These are phyloP conservation scores for Regulus satrapa DNA, from an alignment of 2,113 vertebrate species.

Conservation along the genomic window DNA sequence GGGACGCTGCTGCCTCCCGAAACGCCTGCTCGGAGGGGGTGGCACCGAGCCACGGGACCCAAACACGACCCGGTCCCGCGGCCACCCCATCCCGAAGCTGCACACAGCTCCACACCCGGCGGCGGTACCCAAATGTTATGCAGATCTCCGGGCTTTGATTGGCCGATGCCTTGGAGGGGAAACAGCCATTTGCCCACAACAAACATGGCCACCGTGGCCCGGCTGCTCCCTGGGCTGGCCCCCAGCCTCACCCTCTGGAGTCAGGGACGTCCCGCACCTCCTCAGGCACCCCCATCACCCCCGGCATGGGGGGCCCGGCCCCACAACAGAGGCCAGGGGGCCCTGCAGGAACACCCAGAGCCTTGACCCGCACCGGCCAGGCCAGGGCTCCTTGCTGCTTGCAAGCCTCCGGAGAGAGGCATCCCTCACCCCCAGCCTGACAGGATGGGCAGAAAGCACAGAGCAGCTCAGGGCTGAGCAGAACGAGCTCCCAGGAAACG, in stretches of 20 bases:
- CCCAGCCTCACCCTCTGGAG: not conserved
- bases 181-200: not conserved
- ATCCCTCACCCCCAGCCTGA: not conserved
- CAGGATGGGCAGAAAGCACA: not conserved
- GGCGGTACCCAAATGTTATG: not conserved
- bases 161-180: not conserved
- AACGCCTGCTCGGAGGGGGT: accelerated
- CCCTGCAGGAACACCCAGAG: accelerated
- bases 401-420: accelerated
- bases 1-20: not conserved
- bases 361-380: accelerated
- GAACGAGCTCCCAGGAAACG: accelerated
- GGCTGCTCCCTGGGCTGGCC: not conserved
- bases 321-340: not conserved
- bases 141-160: not conserved
- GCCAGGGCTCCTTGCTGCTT: accelerated
- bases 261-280: accelerated
- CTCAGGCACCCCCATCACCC: accelerated
- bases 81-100: not conserved
- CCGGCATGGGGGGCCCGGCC: not conserved
- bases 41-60: not conserved
- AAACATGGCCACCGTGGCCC: not conserved
- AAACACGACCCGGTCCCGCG: accelerated
- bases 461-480: not conserved
- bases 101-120: accelerated